These are phyloP conservation scores for Prunella strophiata DNA, from an alignment of 2,797 vertebrate species.

Conservation along the genomic window DNA sequence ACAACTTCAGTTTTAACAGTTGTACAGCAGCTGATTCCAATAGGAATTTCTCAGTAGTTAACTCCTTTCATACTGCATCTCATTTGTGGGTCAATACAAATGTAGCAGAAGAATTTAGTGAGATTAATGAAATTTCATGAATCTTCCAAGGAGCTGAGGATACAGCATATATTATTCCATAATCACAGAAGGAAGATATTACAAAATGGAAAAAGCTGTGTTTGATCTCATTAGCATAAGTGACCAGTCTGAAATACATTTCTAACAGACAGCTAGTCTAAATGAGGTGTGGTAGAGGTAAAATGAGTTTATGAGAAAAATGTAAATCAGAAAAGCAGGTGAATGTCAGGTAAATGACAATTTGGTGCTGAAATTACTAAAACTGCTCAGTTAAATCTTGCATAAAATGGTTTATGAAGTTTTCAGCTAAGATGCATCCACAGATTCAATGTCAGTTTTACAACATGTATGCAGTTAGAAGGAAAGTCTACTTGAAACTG, in stretches of 20 bases:
- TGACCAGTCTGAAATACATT: not conserved
- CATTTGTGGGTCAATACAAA: not conserved
- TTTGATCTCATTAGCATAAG: not conserved
- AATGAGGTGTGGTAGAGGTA: not conserved
- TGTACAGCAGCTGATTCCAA: not conserved
- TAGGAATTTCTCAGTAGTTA: not conserved
- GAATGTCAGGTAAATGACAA: not conserved
- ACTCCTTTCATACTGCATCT: not conserved
- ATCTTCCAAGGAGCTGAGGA: not conserved
- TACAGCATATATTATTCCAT: not conserved
- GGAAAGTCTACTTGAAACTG: not conserved
- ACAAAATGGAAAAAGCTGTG: not conserved
- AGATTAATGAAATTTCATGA: not conserved
- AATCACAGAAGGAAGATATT: not conserved
- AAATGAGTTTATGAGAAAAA: not conserved
- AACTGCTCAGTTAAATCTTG: not conserved
- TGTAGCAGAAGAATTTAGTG: not conserved
- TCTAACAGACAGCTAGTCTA: not conserved
- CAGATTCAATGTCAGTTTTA: not conserved
- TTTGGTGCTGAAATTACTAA: not conserved
- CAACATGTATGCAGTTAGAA: not conserved
- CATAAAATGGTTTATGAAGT: not conserved
- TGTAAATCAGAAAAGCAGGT: not conserved
- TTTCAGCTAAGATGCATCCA: not conserved
- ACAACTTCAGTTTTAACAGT: not conserved